Evolutionary conservation across 2,797 vertebrate genomes (phyloP), one percentile per base, ranked within the genome.

Genomic region (Ctenopoma kingsleyae): DNA sequence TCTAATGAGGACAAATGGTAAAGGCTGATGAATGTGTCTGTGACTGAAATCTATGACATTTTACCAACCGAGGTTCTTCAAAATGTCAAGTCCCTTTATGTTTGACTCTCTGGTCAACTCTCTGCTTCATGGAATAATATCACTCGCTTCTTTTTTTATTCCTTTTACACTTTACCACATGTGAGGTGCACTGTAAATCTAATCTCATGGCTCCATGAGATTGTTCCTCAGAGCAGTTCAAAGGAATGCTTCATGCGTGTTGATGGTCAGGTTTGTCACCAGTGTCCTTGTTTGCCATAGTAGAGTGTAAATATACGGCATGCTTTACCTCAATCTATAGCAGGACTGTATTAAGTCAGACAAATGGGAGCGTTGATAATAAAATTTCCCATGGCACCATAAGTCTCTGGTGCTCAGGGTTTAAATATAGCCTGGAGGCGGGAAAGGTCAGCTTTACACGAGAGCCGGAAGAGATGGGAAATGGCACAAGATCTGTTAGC

Each of bases 401-500:
- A 87, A 89, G 82, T 90, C 90, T 89, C 82, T 53, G 63, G 76
- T 69, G 82, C 85, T 82, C 77, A 35, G 69, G 55, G 86, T 89
- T 92, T 91, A 92, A 94, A 93, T 91, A 92, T 89, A 93, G 90
- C 86, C 87, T 4, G 5, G 27, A 91, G 87, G 84, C 74, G 86
- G 79, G 72, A 93, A 92, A 92, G 91, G 91, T 90, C 89, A 90
- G 80, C 75, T 77, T 87, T 87, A 68, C 77, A 80, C 60, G 9
- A 67, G 72, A 82, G 78, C 66, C 0, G 2, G 74, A 85, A 74
- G 78, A 89, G 83, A 88, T 48, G 72, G 83, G 80, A 85, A 84
- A 88, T 81, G 83, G 87, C 84, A 85, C 47, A 58, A 73, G 82
- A 90, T 91, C 84, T 84, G 81, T 85, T 84, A 81, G 82, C 79